Conservation (phyloP, 2,113 vertebrate species). For the Pachypanchax playfairii region DNA sequence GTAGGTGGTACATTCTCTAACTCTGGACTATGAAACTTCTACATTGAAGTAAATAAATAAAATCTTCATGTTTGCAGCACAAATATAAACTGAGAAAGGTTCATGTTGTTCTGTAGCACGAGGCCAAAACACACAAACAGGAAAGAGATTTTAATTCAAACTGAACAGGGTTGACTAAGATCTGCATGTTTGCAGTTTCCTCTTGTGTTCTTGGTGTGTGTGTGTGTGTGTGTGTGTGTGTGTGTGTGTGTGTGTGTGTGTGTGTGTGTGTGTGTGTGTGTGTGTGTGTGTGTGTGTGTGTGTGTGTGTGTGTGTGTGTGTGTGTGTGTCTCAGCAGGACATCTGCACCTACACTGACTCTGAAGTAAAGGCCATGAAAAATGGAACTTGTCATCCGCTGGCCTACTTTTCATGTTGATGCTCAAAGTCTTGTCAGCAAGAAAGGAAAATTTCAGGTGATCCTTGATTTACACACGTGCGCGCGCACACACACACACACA, state of each 20-base stretch:
- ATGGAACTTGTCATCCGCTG: conserved; percentile 53
- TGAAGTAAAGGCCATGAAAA: conserved; percentile 53
- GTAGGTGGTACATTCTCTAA: too few relatives aligned
- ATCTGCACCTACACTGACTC: conserved; percentile 34
- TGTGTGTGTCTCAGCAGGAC: conserved; percentile 13
- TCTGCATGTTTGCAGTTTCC: conserved; percentile 1
- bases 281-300: not conserved
- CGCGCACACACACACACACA: not conserved
- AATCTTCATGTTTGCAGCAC: not conserved
- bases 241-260: not conserved
- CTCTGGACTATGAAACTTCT: too few relatives aligned
- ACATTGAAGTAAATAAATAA: too few relatives aligned
- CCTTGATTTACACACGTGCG: not conserved
- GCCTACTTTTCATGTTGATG: conserved; percentile 46
- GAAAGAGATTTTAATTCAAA: conserved; percentile 40
- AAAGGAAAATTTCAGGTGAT: conserved; percentile 32
- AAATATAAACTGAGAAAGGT: conserved; percentile 6
- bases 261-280: not conserved
- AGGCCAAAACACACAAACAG: not conserved
- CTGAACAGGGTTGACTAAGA: conserved; percentile 22
- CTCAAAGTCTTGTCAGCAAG: conserved; percentile 37
- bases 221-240: not conserved
- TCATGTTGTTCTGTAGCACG: not conserved
- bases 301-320: not conserved
- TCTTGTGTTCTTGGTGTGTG: not conserved